A percentile compares a stretch with the other conserved stretches of the same genome.
Evolutionary conservation across 2,113 vertebrate species (phyloP).

Genomic region (Onychostoma macrolepis): DNA sequence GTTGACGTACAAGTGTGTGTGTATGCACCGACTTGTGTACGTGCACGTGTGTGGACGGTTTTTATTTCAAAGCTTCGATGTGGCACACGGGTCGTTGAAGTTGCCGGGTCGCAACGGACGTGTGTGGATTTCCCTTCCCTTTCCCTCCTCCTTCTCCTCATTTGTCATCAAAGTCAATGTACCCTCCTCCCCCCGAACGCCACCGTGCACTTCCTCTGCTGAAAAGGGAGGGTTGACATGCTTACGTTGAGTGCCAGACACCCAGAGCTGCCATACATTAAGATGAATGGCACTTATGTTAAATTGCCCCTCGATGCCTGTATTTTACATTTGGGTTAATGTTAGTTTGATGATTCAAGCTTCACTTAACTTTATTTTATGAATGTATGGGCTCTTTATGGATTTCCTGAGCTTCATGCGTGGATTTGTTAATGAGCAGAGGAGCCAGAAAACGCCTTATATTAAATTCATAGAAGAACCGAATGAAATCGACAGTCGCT

Average conservation of each 20-base stretch:
- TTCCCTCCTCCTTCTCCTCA: constrained; percentile 19
- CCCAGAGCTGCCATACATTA: constrained; percentile 54
- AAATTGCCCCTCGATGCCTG: constrained; percentile 40
- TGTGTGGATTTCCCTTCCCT: constrained; percentile 21
- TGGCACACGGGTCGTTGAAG: constrained; percentile 54
- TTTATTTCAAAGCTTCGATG: constrained; percentile 46
- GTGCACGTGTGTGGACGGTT: constrained; percentile 43
- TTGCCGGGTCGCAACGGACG: constrained; percentile 46
- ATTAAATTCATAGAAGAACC: constrained; percentile 4
- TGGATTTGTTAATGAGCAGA: constrained; percentile 25
- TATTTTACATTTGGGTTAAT: constrained; percentile 36
- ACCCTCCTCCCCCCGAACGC: constrained; percentile 59
- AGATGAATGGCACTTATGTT: constrained; percentile 65
- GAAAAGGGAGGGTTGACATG: constrained; percentile 69
- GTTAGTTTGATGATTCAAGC: constrained; percentile 47
- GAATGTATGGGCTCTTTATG: constrained; percentile 42
- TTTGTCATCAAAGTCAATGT: constrained; percentile 69
- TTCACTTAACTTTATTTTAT: constrained; percentile 23
- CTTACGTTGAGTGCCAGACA: constrained; percentile 61
- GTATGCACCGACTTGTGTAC: constrained; percentile 42
- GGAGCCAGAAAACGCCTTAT: constrained; percentile 12
- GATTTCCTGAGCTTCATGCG: constrained; percentile 40
- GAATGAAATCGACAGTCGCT: constrained; percentile 19
- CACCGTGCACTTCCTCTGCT: constrained; percentile 76
- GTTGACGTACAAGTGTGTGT: constrained; percentile 63